Evolutionary conservation across 2,888 invertebrate genomes (phyloP), one percentile per base, ranked within the genome.

Genomic region (Cephus pulcher): DNA sequence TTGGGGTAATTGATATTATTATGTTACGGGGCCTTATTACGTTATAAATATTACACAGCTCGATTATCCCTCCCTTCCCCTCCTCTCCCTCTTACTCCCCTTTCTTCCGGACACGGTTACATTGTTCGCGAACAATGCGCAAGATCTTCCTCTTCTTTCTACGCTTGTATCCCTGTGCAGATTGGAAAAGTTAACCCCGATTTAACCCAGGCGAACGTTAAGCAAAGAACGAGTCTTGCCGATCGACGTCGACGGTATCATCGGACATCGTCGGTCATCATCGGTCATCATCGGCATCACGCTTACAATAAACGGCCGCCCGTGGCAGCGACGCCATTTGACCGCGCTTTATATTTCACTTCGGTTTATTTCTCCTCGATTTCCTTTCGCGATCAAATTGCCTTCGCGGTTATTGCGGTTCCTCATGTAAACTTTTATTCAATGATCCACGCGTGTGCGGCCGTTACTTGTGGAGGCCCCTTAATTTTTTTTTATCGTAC

Each of bases 1-100:
- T 80, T 83, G 78, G 80, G 81, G 88, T 89, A 89, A 89, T 89
- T 89, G 89, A 89, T 89, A 89, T 89, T 87, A 89, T 89, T 89
- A 89, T 84, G 83, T 84, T 84, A 83, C 40, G 82, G 80, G 82
- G 84, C 86, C 86, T 87, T 86, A 89, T 89, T 89, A 89, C 87
- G 85, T 87, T 87, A 88, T 89, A 88, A 89, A 89, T 89, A 84
- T 89, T 88, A 89, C 88, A 88, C 85, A 85, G 85, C 79, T 87
- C 88, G 86, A 87, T 89, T 87, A 87, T 84, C 87, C 15, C 40
- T 40, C 15, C 37, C 40, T 15, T 1, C 4, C 1, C 12, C 40
- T 6, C 40, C 40, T 56, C 15, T 0, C 0, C 15, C 4, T 1
- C 9, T 12, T 37, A 4, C 37, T 37, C 85, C 80, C 82, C 82